phyloP scores from a whole-genome alignment of 1,140 invertebrate genomes.

The Ylistrum balloti region DNA sequence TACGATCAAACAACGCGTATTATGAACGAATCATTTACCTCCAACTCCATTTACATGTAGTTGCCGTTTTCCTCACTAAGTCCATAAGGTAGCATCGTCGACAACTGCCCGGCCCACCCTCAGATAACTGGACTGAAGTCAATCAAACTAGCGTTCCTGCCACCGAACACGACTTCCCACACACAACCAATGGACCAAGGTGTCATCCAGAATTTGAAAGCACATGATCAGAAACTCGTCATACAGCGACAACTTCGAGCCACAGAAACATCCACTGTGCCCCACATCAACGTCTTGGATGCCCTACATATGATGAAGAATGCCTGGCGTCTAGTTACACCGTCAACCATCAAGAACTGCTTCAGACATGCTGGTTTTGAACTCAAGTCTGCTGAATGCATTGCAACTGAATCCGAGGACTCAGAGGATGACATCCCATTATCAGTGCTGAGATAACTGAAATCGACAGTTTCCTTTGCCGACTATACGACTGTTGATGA shows the following conservation, averaged over 20 bases:
- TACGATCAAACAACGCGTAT: no score
- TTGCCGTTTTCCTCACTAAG: no score
- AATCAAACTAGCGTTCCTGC: slow-evolving; percentile 55
- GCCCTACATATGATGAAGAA: not conserved
- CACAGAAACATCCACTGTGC: not conserved
- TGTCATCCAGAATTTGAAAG: no score
- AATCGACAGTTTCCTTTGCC: not conserved
- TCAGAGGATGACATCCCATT: slow-evolving; percentile 1
- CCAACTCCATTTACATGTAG: no score
- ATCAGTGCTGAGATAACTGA: not conserved
- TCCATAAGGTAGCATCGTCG: no score
- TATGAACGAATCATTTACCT: no score
- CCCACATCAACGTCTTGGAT: not conserved
- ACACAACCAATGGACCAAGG: slow-evolving; percentile 67
- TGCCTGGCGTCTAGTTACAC: not conserved
- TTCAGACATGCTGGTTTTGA: not conserved
- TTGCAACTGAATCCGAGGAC: not conserved
- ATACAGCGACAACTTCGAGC: no score
- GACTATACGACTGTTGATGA: not conserved
- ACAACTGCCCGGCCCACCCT: slow-evolving; percentile 56
- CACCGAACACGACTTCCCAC: no score
- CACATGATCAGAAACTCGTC: no score
- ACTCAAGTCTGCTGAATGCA: not conserved
- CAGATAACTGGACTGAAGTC: slow-evolving; percentile 41
- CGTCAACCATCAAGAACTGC: not conserved